phyloP scores from a whole-genome alignment of 2,797 vertebrate genomes.

The Fundulus diaphanus region DNA sequence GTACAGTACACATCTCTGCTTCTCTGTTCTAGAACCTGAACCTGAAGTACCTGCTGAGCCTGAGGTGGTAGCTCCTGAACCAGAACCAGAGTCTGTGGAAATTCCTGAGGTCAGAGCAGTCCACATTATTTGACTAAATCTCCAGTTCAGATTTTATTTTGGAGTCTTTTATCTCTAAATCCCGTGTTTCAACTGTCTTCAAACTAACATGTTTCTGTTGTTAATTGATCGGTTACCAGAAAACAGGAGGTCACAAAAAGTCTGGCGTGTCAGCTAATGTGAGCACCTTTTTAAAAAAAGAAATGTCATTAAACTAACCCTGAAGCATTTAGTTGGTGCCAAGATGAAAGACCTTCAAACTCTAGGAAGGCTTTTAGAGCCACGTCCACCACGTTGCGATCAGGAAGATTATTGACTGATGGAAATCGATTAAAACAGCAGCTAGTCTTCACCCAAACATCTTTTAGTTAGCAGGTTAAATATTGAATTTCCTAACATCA shows the following conservation, averaged over 20 bases:
- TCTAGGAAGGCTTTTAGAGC: not conserved
- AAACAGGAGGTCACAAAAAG: not conserved
- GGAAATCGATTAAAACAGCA: not conserved
- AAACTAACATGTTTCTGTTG: not conserved
- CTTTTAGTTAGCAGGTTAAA: not conserved
- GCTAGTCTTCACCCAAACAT: not conserved
- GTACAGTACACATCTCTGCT: slow-evolving; percentile 9
- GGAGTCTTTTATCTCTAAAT: not conserved
- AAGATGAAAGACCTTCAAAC: not conserved
- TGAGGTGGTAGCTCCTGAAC: slow-evolving; percentile 25
- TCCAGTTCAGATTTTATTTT: not conserved
- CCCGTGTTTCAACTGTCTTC: not conserved
- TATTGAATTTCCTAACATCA: not conserved
- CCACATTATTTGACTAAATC: not conserved
- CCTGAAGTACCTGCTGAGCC: slow-evolving; percentile 38
- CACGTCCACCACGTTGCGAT: not conserved
- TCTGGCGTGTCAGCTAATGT: not conserved
- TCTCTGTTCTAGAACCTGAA: slow-evolving; percentile 42
- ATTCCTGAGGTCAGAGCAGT: slow-evolving; percentile 40
- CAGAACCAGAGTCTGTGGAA: slow-evolving; percentile 46
- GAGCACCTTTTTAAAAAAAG: not conserved
- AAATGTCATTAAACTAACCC: too few relatives aligned
- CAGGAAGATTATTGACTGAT: too few relatives aligned
- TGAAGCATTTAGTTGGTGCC: not conserved
- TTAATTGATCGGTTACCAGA: not conserved